These are phyloP conservation scores for Plutomurus gul DNA, from an alignment of 1,140 invertebrate genomes.

Conservation along the genomic window DNA sequence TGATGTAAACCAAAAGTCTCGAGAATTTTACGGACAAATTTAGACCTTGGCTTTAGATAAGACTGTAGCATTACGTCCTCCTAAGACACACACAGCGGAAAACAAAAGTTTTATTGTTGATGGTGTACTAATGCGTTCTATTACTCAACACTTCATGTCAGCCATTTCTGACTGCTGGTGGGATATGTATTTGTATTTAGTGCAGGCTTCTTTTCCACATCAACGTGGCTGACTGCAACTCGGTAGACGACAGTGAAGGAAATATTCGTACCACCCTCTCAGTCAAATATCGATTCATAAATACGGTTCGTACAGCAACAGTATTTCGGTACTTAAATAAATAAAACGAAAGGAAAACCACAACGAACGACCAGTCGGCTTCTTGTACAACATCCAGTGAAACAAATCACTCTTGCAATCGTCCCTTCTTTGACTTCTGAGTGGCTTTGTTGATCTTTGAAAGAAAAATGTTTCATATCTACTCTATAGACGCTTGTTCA, in stretches of 20 bases:
- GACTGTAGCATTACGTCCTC: neutral
- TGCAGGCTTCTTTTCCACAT: no score
- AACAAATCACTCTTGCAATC: no score
- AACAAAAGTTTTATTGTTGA: neutral
- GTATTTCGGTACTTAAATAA: neutral
- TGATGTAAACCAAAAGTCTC: no score
- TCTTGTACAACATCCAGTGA: neutral
- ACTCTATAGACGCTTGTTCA: no score
- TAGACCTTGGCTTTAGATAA: conserved; percentile 10
- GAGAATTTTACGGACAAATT: conserved; percentile 16
- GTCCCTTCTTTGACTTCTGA: no score
- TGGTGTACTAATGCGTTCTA: neutral
- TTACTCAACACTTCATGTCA: neutral
- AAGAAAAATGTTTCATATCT: no score
- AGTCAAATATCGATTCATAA: neutral
- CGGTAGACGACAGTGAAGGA: no score
- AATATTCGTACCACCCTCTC: neutral
- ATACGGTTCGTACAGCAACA: neutral
- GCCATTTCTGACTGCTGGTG: neutral
- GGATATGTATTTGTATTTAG: no score
- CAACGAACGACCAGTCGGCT: neutral
- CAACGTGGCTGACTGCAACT: no score
- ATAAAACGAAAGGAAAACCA: neutral
- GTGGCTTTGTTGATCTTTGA: no score
- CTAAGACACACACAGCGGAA: neutral